A percentile compares a stretch with the other conserved stretches of the same genome.
phyloP scores from a whole-genome alignment of 2,797 vertebrate species.

The Atherinosoma microstoma region DNA sequence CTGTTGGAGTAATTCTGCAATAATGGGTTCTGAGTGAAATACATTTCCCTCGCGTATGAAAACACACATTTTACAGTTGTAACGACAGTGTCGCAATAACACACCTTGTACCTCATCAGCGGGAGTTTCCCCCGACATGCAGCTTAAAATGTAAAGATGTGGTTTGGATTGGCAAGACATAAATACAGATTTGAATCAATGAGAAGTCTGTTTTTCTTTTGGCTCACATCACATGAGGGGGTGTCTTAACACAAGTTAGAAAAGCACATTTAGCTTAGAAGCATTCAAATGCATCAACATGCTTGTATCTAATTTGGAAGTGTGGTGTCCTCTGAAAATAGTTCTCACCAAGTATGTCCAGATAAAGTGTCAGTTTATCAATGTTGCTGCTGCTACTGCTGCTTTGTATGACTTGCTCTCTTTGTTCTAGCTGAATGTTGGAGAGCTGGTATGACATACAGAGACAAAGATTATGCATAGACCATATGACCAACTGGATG shows the following conservation, averaged over 20 bases:
- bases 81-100: constrained; percentile 38
- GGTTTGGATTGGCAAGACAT: constrained; percentile 37
- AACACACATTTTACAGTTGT: constrained; percentile 16
- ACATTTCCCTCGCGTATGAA: constrained; percentile 35
- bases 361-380: constrained; percentile 44
- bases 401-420: constrained; percentile 21
- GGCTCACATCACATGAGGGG: not conserved
- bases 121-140: constrained; percentile 14
- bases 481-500: constrained; percentile 18
- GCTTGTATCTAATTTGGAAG: constrained; percentile 44
- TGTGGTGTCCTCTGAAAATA: constrained; percentile 52
- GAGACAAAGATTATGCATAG: constrained; percentile 45
- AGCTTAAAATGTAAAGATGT: constrained; percentile 22
- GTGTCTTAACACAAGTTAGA: not conserved
- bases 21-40: constrained; percentile 14
- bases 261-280: constrained; percentile 4
- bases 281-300: constrained; percentile 22
- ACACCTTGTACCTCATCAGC: constrained; percentile 27
- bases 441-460: constrained; percentile 42
- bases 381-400: not conserved
- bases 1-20: constrained; percentile 11
- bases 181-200: constrained; percentile 55
- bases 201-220: not conserved
- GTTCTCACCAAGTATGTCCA: constrained; percentile 14
- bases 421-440: constrained; percentile 32